Conservation (phyloP, 1,140 invertebrate genomes). For the Glossosoma conforme region DNA sequence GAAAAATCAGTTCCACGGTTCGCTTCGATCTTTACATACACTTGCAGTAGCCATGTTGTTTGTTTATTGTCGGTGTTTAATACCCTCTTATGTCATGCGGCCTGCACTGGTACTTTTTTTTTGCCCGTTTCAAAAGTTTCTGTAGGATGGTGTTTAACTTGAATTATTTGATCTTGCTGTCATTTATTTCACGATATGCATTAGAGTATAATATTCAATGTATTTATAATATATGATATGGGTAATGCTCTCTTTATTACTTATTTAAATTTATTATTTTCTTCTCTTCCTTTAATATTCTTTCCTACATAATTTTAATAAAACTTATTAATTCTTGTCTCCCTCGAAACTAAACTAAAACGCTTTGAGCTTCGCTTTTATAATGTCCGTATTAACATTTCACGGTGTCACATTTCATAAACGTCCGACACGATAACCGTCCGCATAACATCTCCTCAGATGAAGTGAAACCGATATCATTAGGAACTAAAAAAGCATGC, state of each 20-base stretch:
- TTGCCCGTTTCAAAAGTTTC: background rate
- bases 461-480: no score
- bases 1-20: background rate
- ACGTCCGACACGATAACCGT: no score
- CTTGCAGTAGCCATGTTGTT: no score
- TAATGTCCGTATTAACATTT: no score
- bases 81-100: background rate
- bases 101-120: conserved; percentile 14
- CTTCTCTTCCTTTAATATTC: conserved; percentile 25
- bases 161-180: no score
- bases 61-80: background rate
- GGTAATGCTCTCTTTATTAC: conserved; percentile 24
- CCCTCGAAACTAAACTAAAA: conserved; percentile 11
- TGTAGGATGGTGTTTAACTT: no score
- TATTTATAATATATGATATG: no score
- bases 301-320: conserved; percentile 25
- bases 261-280: conserved; percentile 27
- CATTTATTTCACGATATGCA: no score
- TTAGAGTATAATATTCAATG: conserved; percentile 5
- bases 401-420: no score
- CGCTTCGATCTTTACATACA: no score
- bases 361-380: conserved; percentile 22
- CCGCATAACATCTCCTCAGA: no score
- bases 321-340: conserved; percentile 15
- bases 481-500: conserved; percentile 18